Percentiles rank a stretch among this genome's conserved stretches.
Conservation (phyloP, 2,888 invertebrate species). For the Dasypolia templi region DNA sequence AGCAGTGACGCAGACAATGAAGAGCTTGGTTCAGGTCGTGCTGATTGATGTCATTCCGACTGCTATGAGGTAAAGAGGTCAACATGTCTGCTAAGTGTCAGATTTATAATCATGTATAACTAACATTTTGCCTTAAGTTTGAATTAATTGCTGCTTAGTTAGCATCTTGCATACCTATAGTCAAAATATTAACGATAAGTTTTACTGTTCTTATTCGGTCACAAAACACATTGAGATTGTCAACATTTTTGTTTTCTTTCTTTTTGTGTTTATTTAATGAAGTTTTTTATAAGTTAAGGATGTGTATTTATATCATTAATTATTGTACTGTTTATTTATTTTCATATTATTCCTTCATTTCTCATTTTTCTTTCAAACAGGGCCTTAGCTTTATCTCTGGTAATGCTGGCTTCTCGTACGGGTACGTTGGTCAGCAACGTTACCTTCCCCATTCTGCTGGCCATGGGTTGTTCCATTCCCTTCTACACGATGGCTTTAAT, state of each 20-base stretch:
- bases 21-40: constrained; percentile 72
- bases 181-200: not conserved
- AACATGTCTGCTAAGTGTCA: not conserved
- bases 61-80: constrained; percentile 70
- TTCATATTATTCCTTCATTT: not conserved
- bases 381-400: constrained; percentile 75
- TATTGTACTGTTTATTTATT: not conserved
- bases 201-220: not conserved
- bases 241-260: not conserved
- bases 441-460: constrained; percentile 77
- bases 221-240: not conserved
- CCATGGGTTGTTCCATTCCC: constrained; percentile 77
- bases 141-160: not conserved
- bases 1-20: constrained; percentile 74
- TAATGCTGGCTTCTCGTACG: constrained; percentile 76
- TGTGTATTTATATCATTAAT: not conserved
- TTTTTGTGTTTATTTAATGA: not conserved
- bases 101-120: not conserved
- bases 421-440: constrained; percentile 79
- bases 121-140: not conserved
- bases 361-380: constrained; percentile 67
- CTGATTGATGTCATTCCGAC: constrained; percentile 79
- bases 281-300: not conserved
- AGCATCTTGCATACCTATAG: not conserved
- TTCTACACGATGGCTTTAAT: constrained; percentile 78